Base-by-base conservation (phyloP, 1,140 invertebrate species). In the Varroa destructor region DNA sequence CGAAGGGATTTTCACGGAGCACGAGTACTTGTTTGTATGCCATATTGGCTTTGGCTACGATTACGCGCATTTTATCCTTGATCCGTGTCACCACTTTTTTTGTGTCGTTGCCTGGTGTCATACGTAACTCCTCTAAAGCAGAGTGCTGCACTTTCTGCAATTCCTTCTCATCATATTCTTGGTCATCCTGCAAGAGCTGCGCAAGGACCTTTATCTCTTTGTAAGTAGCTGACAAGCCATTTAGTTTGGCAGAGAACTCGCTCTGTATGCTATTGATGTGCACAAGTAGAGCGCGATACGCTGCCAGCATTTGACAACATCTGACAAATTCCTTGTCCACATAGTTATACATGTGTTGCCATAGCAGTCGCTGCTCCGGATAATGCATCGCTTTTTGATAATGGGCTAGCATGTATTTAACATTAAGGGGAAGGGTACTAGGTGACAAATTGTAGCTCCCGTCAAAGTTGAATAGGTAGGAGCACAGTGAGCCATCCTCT, bases 391-490 rank as follows among this genome's bases (percentile, higher is more conserved):
- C 61, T 40, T 37, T 40, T 12, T 46, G 40, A 3, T 14, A 37
- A 2, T 2, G 1, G 10, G 61, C 12, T n/a, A 67, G 36, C 37
- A 40, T 67, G 12, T 40, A 46, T 3, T 2, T 46, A 37, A 67
- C 61, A 37, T 25, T 14, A 5, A 4, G 12, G 1, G 61, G 61
- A 14, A 67, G 46, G 46, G 12, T 40, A 3, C 46, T 67, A 12
- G 61, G 14, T 12, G 61, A 67, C 61, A 67, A 37, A 37, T 14
- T 67, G 46, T 67, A 67, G 14, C n/a, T 36, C 40, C 36, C 46
- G 2, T 67, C 46, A 46, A 67, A 67, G 61, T 46, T 67, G 61
- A 67, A 67, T 40, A 67, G 12, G 61, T 67, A 67, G 14, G 61
- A 1, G 12, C 40, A 14, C 12, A 67, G 5, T 37, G 37, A 25